Evolutionary conservation across 2,888 invertebrate species (phyloP).

Genomic region (Lysandra bellargus): DNA sequence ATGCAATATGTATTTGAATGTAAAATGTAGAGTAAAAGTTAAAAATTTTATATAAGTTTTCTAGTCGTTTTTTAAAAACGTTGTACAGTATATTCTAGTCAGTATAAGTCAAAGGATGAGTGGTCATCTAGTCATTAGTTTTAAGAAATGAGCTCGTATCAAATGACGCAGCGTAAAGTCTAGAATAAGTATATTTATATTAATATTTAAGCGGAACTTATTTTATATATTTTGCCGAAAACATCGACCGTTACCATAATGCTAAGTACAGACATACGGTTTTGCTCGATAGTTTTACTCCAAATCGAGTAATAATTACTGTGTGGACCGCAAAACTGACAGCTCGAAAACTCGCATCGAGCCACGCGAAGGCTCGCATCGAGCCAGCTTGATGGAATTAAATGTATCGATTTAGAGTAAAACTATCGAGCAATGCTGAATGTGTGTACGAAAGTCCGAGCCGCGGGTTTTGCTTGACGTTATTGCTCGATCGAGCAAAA

Average conservation of each 20-base stretch:
- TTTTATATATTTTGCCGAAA: background rate
- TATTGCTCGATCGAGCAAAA: too few species aligned
- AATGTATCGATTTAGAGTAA: too few species aligned
- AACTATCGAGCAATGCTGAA: too few species aligned
- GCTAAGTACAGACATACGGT: too few species aligned
- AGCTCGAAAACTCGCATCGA: too few species aligned
- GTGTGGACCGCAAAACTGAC: too few species aligned
- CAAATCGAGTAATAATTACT: too few species aligned
- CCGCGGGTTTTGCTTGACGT: too few species aligned
- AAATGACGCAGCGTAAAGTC: background rate
- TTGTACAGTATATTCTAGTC: conserved; percentile 35
- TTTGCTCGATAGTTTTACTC: too few species aligned
- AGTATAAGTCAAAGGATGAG: conserved; percentile 53
- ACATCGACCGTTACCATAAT: background rate
- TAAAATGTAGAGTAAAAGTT: background rate
- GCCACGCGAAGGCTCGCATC: too few species aligned
- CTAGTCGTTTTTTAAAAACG: conserved; percentile 29
- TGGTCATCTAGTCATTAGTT: conserved; percentile 62
- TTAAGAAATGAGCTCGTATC: conserved; percentile 39
- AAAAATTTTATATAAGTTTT: background rate
- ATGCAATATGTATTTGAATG: background rate
- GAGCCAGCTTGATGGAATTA: too few species aligned
- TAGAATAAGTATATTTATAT: background rate
- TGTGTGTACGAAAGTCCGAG: too few species aligned
- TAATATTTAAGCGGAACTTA: background rate